Percentiles rank a stretch among this genome's conserved stretches.
Conservation (phyloP, 1,140 invertebrate species). For the Polypedilum pembai region DNA sequence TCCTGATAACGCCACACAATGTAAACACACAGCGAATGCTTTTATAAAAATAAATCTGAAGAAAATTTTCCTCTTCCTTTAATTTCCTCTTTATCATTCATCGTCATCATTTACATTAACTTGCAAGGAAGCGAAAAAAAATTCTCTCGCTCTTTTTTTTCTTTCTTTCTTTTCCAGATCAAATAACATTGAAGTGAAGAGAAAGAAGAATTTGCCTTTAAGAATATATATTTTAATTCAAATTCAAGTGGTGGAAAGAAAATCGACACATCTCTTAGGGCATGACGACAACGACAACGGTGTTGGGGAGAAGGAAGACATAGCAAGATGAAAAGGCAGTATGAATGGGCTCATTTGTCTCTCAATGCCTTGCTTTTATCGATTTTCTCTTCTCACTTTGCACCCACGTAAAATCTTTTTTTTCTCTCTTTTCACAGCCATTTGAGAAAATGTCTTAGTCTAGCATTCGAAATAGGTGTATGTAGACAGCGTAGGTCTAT, state of each 20-base stretch:
- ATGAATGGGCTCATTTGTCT: slow-evolving; percentile 11
- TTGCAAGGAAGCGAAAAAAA: not conserved
- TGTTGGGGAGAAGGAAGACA: too few relatives aligned
- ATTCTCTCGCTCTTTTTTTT: too few relatives aligned
- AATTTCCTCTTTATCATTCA: slow-evolving; percentile 6
- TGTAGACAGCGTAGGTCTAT: too few relatives aligned
- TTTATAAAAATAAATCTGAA: slow-evolving; percentile 1
- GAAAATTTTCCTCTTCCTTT: not conserved
- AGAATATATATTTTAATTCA: too few relatives aligned
- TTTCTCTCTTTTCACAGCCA: not conserved
- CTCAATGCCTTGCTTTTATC: not conserved
- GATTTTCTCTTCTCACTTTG: not conserved
- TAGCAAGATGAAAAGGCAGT: not conserved
- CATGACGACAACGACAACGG: too few relatives aligned
- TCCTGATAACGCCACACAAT: not conserved
- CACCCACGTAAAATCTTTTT: not conserved
- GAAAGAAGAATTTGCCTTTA: too few relatives aligned
- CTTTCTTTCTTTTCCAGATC: too few relatives aligned
- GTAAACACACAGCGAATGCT: not conserved
- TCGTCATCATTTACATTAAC: not conserved
- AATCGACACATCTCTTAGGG: too few relatives aligned
- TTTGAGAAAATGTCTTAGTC: not conserved
- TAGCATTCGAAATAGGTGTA: not conserved
- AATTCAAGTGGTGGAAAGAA: too few relatives aligned
- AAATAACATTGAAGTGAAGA: too few relatives aligned